Percentiles rank a stretch among this genome's conserved stretches.
These are phyloP conservation scores for Acanthoscelides obtectus DNA, from an alignment of 2,888 invertebrate genomes.

Conservation along the genomic window DNA sequence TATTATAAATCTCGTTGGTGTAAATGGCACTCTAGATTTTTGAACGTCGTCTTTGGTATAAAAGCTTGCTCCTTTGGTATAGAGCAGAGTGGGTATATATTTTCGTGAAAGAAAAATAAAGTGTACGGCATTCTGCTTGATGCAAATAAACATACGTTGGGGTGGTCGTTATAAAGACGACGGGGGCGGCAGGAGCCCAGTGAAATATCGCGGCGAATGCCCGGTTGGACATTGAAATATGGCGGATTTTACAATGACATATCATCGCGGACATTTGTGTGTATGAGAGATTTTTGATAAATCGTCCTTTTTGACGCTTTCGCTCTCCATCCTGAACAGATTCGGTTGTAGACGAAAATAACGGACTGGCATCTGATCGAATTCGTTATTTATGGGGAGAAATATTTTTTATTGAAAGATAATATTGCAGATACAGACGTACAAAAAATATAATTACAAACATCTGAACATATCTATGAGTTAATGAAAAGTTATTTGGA, in stretches of 20 bases:
- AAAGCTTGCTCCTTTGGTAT: background rate
- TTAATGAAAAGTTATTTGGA: too few relatives aligned
- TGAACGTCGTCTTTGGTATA: background rate
- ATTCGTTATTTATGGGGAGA: background rate
- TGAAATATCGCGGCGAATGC: constrained; percentile 44
- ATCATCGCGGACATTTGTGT: constrained; percentile 47
- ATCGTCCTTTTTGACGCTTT: constrained; percentile 30
- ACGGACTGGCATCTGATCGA: background rate
- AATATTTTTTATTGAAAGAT: background rate
- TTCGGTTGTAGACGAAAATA: background rate
- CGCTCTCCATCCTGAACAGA: background rate
- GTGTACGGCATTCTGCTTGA: constrained; percentile 33
- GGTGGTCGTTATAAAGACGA: constrained; percentile 33
- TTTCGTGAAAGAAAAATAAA: constrained; percentile 40
- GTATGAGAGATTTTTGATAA: constrained; percentile 46
- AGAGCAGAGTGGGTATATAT: constrained; percentile 44
- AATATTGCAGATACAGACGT: too few relatives aligned
- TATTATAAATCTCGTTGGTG: too few relatives aligned
- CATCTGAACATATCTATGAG: too few relatives aligned
- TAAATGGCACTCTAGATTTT: background rate
- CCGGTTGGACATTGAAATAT: constrained; percentile 47
- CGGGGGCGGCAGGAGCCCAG: constrained; percentile 32
- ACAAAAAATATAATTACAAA: too few relatives aligned
- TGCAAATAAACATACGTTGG: constrained; percentile 45
- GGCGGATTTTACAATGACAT: constrained; percentile 47